Evolutionary conservation across 2,888 invertebrate species (phyloP).

Genomic region (Cantharis flavilabris): DNA sequence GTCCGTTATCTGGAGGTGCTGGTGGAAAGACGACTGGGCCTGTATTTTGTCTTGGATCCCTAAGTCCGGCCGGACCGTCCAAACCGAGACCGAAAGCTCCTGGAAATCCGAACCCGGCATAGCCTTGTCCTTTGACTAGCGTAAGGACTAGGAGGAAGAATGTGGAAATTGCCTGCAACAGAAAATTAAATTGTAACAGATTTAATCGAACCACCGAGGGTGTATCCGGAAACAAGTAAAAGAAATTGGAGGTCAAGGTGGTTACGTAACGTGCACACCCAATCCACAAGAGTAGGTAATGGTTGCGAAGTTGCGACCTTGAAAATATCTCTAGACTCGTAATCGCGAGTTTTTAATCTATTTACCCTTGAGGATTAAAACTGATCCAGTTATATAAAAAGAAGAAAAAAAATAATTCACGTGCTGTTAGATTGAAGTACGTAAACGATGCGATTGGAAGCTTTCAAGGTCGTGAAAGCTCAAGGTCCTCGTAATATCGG

Average conservation of each 20-base stretch:
- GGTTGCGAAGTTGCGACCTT: neutral
- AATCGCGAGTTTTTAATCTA: neutral
- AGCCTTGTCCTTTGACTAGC: conserved; percentile 50
- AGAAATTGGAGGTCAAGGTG: conserved; percentile 1
- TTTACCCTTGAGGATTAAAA: neutral
- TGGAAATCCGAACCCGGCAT: conserved; percentile 33
- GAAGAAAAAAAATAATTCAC: neutral
- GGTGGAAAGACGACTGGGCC: conserved; percentile 83
- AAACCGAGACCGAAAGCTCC: conserved; percentile 56
- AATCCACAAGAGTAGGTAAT: neutral
- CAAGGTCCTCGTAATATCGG: neutral
- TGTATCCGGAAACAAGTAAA: neutral
- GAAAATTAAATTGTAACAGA: neutral
- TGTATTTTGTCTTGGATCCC: conserved; percentile 66
- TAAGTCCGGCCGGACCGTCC: conserved; percentile 56
- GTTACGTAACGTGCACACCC: neutral
- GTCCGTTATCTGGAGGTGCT: conserved; percentile 66
- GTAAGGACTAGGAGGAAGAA: conserved; percentile 41
- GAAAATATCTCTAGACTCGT: neutral
- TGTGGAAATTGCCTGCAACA: conserved; percentile 19
- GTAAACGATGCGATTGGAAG: neutral
- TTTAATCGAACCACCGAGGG: neutral
- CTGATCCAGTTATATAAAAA: neutral
- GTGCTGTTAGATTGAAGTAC: neutral
- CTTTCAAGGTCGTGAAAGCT: neutral